phyloP scores from a whole-genome alignment of 2,113 vertebrate species.

The Psammodynastes pulverulentus region DNA sequence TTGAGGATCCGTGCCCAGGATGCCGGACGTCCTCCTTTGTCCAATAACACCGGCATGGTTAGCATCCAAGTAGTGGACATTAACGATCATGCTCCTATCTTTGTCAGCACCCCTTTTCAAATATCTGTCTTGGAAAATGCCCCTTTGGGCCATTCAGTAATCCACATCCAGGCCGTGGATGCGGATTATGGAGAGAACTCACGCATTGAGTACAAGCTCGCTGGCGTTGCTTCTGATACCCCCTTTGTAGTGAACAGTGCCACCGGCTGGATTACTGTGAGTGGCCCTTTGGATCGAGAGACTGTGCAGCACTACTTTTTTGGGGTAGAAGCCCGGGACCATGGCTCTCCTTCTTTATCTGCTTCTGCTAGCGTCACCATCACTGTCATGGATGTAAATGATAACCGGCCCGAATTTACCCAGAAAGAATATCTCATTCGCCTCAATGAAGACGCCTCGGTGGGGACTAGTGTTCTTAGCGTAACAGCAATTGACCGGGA shows the following conservation, averaged over 20 bases:
- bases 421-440: slow-evolving; percentile 92
- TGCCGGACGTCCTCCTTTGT: slow-evolving; percentile 89
- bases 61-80: slow-evolving; percentile 96
- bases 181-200: slow-evolving; percentile 92
- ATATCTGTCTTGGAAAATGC: slow-evolving; percentile 92
- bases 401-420: slow-evolving; percentile 94
- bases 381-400: slow-evolving; percentile 95
- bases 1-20: slow-evolving; percentile 93
- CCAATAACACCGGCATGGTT: slow-evolving; percentile 93
- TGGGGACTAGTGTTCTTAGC: slow-evolving; percentile 90
- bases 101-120: slow-evolving; percentile 97
- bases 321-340: slow-evolving; percentile 92
- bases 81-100: slow-evolving; percentile 95
- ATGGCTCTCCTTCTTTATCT: slow-evolving; percentile 86
- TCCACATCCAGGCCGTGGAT: slow-evolving; percentile 96
- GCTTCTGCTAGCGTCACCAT: slow-evolving; percentile 94
- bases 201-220: slow-evolving; percentile 89
- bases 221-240: slow-evolving; percentile 79
- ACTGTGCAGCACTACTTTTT: slow-evolving; percentile 93
- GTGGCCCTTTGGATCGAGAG: slow-evolving; percentile 91
- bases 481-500: slow-evolving; percentile 93
- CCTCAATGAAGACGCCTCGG: slow-evolving; percentile 89
- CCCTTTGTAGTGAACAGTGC: slow-evolving; percentile 94
- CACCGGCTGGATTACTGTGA: slow-evolving; percentile 95
- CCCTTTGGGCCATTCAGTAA: slow-evolving; percentile 91